Base-by-base conservation (phyloP, 2,888 invertebrate species). In the Aphelenchoides bicaudatus region DNA sequence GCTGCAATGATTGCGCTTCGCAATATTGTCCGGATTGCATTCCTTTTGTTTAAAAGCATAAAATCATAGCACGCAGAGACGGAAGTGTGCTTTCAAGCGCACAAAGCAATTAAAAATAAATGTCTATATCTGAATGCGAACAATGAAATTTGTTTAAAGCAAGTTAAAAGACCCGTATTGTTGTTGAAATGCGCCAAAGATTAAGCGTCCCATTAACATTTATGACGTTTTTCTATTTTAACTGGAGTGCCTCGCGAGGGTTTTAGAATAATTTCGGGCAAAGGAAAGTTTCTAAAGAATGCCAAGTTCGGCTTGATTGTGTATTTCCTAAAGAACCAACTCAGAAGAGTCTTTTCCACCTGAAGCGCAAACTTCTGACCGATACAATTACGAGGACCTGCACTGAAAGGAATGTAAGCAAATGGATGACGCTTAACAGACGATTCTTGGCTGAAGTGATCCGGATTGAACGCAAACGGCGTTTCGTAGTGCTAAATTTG, bases 281-380 rank as follows among this genome's bases (percentile, higher is more conserved):
- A 29, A 6, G 66, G 65, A 1, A 30, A 48, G 47, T 58, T 68
- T 0, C 46, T 52, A 4, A 25, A 25, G 27, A 62, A 52, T 13
- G 51, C 51, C 29, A 39, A 21, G 34, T 39, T 39, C 4, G 66
- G 23, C 16, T 37, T 39, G 6, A 68, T 31, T 5, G 46, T 48
- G 21, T 59, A 65, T 13, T 46, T 29, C 6, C 80, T 70, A 48
- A 81, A 71, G 28, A 82, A 71, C 27, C 72, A 70, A 1, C 80
- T 72, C 46, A 81, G 61, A 19, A 82, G 64, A 1, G 78, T 76
- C 60, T 82, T 82, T 67, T 79, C 79, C 59, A 82, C 82, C 68
- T 80, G 65, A 61, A 80, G 49, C 31, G 82, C 81, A 73, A 82
- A 81, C 56, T 56, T 56, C 43, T 28, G 31, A 16, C 67, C 67